Evolutionary conservation across 2,888 invertebrate species (phyloP).

Genomic region (Ecliptopera silaceata): DNA sequence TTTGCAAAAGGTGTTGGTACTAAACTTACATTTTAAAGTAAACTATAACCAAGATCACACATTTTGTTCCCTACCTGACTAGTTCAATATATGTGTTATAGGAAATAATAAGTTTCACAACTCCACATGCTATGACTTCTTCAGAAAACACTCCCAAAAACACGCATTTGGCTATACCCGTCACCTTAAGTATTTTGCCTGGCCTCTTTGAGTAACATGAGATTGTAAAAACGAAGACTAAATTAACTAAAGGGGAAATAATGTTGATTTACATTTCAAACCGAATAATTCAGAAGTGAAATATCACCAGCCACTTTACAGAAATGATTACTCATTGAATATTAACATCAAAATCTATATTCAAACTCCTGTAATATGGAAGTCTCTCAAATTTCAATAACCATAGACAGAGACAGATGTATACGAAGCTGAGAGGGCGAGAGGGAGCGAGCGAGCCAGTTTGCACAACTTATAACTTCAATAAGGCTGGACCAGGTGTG

Average conservation of each 20-base stretch:
- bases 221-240: conserved; percentile 3
- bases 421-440: conserved; percentile 53
- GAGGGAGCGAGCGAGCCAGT: conserved; percentile 54
- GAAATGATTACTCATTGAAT: conserved; percentile 28
- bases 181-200: no score
- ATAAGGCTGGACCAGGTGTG: conserved; percentile 78
- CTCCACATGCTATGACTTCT: no score
- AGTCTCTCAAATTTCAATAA: conserved; percentile 57
- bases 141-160: no score
- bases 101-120: no score
- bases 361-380: conserved; percentile 37
- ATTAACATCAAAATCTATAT: conserved; percentile 34
- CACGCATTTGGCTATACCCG: no score
- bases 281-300: conserved; percentile 18
- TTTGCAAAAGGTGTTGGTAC: no score
- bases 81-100: no score
- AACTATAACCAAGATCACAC: no score
- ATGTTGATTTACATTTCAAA: conserved; percentile 18
- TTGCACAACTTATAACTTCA: conserved; percentile 81
- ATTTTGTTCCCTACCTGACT: no score
- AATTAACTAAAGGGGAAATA: conserved; percentile 9
- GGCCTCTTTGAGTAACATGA: not conserved
- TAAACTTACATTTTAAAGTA: no score
- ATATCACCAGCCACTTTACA: conserved; percentile 23
- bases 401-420: conserved; percentile 52